A percentile compares a stretch with the other conserved stretches of the same genome.
Conservation (phyloP, 1,140 invertebrate genomes). For the Drosophila erecta region DNA sequence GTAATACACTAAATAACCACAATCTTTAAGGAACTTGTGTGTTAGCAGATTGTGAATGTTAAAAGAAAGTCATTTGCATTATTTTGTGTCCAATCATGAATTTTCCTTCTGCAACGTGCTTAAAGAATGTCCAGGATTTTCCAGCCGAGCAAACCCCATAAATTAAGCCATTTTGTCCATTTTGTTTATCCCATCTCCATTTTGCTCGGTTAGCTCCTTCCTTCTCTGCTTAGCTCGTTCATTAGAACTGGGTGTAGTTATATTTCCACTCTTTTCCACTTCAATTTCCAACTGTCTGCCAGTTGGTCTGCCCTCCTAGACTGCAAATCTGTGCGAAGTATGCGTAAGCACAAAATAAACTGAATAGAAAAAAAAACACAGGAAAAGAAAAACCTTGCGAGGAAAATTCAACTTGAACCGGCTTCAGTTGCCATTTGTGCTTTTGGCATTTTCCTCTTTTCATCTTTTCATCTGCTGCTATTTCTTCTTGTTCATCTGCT, state of each 20-base stretch:
- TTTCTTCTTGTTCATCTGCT: conserved; percentile 40
- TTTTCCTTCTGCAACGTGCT: neutral
- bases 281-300: conserved; percentile 28
- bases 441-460: conserved; percentile 20
- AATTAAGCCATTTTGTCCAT: conserved; percentile 28
- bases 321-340: conserved; percentile 23
- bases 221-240: conserved; percentile 10
- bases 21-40: no score
- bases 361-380: neutral
- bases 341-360: neutral
- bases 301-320: conserved; percentile 16
- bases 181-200: conserved; percentile 26
- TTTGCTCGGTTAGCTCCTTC: conserved; percentile 6
- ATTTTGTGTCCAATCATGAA: neutral
- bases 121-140: conserved; percentile 6
- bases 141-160: conserved; percentile 2
- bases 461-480: conserved; percentile 54
- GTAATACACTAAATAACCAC: no score
- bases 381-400: neutral
- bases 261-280: conserved; percentile 19
- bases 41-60: neutral
- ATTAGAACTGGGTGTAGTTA: conserved; percentile 23
- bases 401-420: conserved; percentile 37
- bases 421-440: conserved; percentile 43
- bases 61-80: neutral